Percentiles rank a stretch among this genome's conserved stretches.
Evolutionary conservation across 2,113 vertebrate species (phyloP).

Genomic region (Vidua chalybeata): DNA sequence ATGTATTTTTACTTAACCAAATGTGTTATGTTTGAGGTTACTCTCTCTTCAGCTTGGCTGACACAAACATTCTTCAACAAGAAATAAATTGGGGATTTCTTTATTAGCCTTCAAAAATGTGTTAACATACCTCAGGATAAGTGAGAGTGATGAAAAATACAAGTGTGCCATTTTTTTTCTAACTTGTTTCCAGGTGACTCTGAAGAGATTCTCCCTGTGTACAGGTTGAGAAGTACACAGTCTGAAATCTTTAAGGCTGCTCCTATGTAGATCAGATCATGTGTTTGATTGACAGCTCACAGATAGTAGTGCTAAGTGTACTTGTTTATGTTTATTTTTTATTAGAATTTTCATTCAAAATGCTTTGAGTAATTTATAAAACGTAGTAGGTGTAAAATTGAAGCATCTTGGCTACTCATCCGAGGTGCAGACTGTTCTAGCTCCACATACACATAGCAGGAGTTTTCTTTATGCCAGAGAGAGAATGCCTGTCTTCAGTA

Average conservation of each 20-base stretch:
- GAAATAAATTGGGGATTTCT: background rate
- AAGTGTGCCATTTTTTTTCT: background rate
- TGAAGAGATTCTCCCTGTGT: background rate
- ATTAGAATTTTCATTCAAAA: background rate
- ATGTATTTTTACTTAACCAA: background rate
- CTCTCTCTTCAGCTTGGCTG: background rate
- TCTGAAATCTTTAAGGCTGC: background rate
- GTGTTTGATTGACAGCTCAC: background rate
- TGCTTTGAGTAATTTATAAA: background rate
- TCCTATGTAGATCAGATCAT: background rate
- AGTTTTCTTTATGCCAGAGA: conserved; percentile 3
- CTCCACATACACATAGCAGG: background rate
- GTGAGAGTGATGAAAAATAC: background rate
- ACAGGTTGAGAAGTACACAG: background rate
- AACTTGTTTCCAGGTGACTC: background rate
- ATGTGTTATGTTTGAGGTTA: background rate
- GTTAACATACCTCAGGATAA: background rate
- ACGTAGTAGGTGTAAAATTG: background rate
- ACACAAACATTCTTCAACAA: background rate
- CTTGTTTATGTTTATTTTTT: background rate
- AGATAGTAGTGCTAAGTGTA: background rate
- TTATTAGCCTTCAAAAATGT: background rate
- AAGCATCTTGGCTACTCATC: background rate
- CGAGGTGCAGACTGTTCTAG: background rate
- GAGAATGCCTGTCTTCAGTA: background rate